phyloP scores from a whole-genome alignment of 2,888 invertebrate species.

The Plebejus argus region DNA sequence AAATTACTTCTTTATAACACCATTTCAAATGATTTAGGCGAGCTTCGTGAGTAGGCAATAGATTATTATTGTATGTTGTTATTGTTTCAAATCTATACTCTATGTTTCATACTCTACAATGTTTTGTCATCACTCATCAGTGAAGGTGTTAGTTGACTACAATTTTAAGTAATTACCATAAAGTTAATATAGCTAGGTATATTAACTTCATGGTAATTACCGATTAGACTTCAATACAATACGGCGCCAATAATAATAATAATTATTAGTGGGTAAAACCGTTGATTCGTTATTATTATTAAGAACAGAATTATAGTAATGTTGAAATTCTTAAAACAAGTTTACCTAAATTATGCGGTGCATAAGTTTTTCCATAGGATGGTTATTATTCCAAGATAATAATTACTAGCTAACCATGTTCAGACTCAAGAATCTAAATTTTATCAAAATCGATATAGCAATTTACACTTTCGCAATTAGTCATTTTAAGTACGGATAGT shows the following conservation, averaged over 20 bases:
- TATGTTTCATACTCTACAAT: background rate
- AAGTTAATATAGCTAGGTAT: too few species aligned
- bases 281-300: background rate
- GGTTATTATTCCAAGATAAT: too few species aligned
- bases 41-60: background rate
- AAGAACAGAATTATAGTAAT: too few species aligned
- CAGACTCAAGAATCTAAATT: too few species aligned
- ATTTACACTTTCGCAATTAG: too few species aligned
- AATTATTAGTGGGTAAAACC: background rate
- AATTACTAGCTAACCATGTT: too few species aligned
- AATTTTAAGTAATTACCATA: background rate
- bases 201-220: too few species aligned
- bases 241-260: background rate
- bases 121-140: background rate
- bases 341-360: too few species aligned
- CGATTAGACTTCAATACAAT: background rate
- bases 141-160: background rate
- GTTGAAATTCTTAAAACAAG: too few species aligned
- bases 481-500: too few species aligned
- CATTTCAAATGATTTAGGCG: background rate
- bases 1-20: conserved; percentile 3
- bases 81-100: background rate
- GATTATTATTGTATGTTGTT: background rate
- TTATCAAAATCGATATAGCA: too few species aligned
- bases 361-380: too few species aligned